phyloP scores from a whole-genome alignment of 2,888 invertebrate species.

The Diachrysia chrysitis region DNA sequence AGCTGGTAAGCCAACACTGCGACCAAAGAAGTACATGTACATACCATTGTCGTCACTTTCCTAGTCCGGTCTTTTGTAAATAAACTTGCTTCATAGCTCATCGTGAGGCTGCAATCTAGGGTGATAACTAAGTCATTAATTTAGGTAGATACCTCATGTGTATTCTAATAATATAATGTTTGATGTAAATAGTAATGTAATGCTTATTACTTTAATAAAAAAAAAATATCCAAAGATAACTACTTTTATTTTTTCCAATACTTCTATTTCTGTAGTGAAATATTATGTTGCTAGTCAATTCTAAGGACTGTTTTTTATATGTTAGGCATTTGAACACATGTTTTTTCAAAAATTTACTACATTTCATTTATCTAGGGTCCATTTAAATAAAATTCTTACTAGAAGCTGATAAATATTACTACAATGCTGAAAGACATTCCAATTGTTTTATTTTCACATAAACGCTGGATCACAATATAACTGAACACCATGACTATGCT shows the following conservation, averaged over 20 bases:
- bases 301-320: too few relatives aligned
- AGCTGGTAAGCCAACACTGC: constrained; percentile 58
- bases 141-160: constrained; percentile 75
- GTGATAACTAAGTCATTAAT: constrained; percentile 89
- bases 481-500: too few relatives aligned
- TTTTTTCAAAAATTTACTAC: too few relatives aligned
- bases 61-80: constrained; percentile 83
- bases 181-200: constrained; percentile 85
- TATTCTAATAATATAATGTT: constrained; percentile 69
- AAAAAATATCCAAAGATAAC: constrained; percentile 80
- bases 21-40: constrained; percentile 50
- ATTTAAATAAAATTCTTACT: too few relatives aligned
- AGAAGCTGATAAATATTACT: too few relatives aligned
- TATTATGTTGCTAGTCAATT: too few relatives aligned
- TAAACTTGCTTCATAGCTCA: constrained; percentile 82
- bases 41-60: constrained; percentile 61
- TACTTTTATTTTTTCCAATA: constrained; percentile 56
- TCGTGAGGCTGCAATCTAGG: constrained; percentile 87
- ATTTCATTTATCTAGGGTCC: too few relatives aligned
- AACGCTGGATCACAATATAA: too few relatives aligned
- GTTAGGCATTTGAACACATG: too few relatives aligned
- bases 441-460: too few relatives aligned
- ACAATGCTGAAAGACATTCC: too few relatives aligned
- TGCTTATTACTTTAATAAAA: constrained; percentile 78
- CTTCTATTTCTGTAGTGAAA: too few relatives aligned